A percentile compares a stretch with the other conserved stretches of the same genome.
These are phyloP conservation scores for Hemaris fuciformis DNA, from an alignment of 2,888 invertebrate genomes.

Conservation along the genomic window DNA sequence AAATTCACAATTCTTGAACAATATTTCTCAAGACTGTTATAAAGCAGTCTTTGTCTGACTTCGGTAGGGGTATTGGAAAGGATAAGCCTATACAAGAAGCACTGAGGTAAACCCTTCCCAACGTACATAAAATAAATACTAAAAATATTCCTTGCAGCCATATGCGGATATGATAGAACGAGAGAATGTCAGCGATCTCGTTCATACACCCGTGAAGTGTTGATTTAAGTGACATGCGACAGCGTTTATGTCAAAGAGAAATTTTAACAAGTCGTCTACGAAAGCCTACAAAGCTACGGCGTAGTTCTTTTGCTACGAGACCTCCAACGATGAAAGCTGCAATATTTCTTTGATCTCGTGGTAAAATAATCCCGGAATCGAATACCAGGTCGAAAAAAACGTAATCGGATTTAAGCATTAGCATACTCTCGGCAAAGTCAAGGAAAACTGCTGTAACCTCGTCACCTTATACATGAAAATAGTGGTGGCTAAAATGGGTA, in stretches of 20 bases:
- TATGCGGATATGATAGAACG: neutral
- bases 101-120: slow-evolving; percentile 5
- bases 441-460: no score
- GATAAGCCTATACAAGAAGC: neutral
- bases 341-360: no score
- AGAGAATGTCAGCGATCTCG: slow-evolving; percentile 5
- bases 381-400: no score
- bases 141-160: slow-evolving; percentile 4
- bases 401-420: no score
- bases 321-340: no score
- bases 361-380: no score
- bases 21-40: neutral
- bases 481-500: no score
- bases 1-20: neutral
- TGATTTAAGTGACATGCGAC: neutral
- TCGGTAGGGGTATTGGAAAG: neutral
- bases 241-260: neutral
- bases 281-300: no score
- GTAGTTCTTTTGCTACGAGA: no score
- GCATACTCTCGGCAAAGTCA: no score
- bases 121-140: slow-evolving; percentile 1
- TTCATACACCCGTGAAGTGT: neutral
- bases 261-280: no score
- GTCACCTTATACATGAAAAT: no score
- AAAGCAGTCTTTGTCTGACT: neutral